Conservation (phyloP, 1,140 invertebrate species). For the Druon quercuslanigerum region DNA sequence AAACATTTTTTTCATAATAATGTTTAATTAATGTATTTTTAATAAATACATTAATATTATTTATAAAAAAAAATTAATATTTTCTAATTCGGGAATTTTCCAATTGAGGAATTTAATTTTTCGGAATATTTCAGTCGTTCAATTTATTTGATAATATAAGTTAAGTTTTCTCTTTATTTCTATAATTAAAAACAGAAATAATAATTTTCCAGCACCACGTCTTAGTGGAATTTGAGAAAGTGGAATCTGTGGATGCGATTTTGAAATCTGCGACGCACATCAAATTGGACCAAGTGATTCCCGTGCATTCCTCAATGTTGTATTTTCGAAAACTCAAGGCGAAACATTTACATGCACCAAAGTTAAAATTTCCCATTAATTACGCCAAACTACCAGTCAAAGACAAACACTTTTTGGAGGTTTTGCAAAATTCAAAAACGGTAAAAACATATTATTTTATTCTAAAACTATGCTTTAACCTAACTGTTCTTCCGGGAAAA, state of each 20-base stretch:
- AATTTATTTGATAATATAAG: no score
- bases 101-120: no score
- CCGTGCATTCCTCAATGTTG: slow-evolving; percentile 80
- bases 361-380: not conserved
- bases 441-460: slow-evolving; percentile 43
- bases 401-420: not conserved
- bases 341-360: slow-evolving; percentile 53
- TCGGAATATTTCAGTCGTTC: no score
- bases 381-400: not conserved
- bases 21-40: no score
- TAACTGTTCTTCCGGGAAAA: no score
- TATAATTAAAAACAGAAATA: not conserved
- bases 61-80: no score
- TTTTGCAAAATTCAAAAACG: slow-evolving; percentile 30
- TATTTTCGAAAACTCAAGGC: slow-evolving; percentile 79
- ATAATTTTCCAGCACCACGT: slow-evolving; percentile 79
- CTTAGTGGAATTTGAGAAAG: slow-evolving; percentile 80
- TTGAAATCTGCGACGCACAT: slow-evolving; percentile 71
- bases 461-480: no score
- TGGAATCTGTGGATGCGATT: slow-evolving; percentile 69
- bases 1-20: no score
- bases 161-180: no score
- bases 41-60: no score
- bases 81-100: no score
- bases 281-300: slow-evolving; percentile 75